These are phyloP conservation scores for Solenopsis fugax DNA, from an alignment of 1,140 invertebrate genomes.

Conservation along the genomic window DNA sequence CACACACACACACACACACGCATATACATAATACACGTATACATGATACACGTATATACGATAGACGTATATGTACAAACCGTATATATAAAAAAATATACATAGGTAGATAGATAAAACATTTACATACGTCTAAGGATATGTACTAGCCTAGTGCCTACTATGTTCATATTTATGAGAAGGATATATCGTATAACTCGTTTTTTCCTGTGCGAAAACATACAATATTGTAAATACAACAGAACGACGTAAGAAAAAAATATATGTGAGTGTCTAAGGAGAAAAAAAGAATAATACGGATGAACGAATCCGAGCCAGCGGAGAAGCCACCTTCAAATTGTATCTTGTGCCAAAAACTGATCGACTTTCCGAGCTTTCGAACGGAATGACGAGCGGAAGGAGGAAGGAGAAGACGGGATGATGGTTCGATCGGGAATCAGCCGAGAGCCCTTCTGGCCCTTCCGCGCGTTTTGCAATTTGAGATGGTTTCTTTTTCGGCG, in stretches of 20 bases:
- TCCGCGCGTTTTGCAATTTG: slow-evolving; percentile 73
- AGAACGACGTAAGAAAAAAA: slow-evolving; percentile 69
- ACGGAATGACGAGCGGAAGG: not conserved
- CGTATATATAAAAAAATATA: slow-evolving; percentile 52
- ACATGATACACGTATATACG: slow-evolving; percentile 62
- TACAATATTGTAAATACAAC: slow-evolving; percentile 76
- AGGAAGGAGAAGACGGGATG: not conserved
- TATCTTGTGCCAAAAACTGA: slow-evolving; percentile 14
- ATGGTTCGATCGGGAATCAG: not conserved
- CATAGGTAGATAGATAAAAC: slow-evolving; percentile 64
- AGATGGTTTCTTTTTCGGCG: slow-evolving; percentile 83
- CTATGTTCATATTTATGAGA: slow-evolving; percentile 76
- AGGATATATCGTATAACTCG: slow-evolving; percentile 64
- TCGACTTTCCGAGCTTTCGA: not conserved
- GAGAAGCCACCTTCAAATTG: slow-evolving; percentile 83
- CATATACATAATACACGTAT: slow-evolving; percentile 49
- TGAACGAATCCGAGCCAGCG: slow-evolving; percentile 65
- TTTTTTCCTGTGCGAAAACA: slow-evolving; percentile 67
- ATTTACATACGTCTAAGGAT: slow-evolving; percentile 70
- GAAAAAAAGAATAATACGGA: slow-evolving; percentile 67
- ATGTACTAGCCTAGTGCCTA: slow-evolving; percentile 77
- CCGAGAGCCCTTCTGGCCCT: not conserved
- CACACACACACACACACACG: slow-evolving; percentile 14
- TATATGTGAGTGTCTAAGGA: slow-evolving; percentile 83
- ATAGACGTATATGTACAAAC: slow-evolving; percentile 67